phyloP scores from a whole-genome alignment of 1,140 invertebrate genomes.

The Centruroides sculpturatus region DNA sequence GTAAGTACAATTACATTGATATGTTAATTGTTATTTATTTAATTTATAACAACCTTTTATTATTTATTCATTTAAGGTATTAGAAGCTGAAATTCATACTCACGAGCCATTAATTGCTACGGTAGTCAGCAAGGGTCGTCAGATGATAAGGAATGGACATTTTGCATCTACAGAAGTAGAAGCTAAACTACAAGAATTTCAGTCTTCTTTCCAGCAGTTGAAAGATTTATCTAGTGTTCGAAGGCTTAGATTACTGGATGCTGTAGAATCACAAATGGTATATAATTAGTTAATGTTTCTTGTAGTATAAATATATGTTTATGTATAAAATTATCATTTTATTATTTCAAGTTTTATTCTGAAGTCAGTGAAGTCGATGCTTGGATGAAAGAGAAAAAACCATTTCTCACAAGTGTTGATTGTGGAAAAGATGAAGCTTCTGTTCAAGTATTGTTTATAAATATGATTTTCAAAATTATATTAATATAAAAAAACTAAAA shows the following conservation, averaged over 20 bases:
- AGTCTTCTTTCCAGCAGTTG: conserved; percentile 37
- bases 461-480: background rate
- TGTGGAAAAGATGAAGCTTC: conserved; percentile 77
- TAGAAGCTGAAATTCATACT: conserved; percentile 66
- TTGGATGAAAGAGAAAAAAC: conserved; percentile 72
- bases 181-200: conserved; percentile 33
- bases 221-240: conserved; percentile 54
- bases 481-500: too few relatives aligned
- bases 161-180: conserved; percentile 60
- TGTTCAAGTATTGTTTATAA: conserved; percentile 43
- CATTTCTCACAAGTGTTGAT: conserved; percentile 54
- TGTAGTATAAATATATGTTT: too few relatives aligned
- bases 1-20: too few relatives aligned
- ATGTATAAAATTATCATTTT: too few relatives aligned
- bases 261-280: conserved; percentile 71
- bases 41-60: conserved; percentile 57
- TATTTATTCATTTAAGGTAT: conserved; percentile 34
- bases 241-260: conserved; percentile 53
- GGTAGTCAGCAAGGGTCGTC: conserved; percentile 49
- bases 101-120: conserved; percentile 64
- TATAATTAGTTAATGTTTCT: too few relatives aligned
- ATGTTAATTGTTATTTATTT: conserved; percentile 35
- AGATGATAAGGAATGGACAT: conserved; percentile 68
- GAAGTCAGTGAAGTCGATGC: conserved; percentile 72
- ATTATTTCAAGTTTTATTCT: too few relatives aligned